Conservation (phyloP, 1,140 invertebrate genomes). For the Drosophila watanabei region DNA sequence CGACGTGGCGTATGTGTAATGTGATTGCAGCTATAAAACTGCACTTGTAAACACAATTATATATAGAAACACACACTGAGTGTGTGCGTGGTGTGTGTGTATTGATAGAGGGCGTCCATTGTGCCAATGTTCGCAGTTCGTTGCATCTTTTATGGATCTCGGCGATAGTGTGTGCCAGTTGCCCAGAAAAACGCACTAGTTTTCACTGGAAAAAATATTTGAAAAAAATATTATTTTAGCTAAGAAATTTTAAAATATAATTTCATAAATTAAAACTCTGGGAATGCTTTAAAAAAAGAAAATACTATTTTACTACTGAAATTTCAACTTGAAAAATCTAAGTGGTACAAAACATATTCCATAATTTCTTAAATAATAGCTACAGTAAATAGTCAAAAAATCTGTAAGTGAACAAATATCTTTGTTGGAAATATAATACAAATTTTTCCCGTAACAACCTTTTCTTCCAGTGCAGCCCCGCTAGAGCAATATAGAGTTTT, state of each 20-base stretch:
- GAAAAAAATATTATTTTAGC: not conserved
- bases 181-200: slow-evolving; percentile 5
- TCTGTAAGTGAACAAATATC: no score
- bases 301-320: not conserved
- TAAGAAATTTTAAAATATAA: not conserved
- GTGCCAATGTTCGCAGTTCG: slow-evolving; percentile 51
- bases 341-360: not conserved
- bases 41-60: slow-evolving; percentile 52
- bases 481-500: slow-evolving; percentile 15
- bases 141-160: slow-evolving; percentile 48
- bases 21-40: slow-evolving; percentile 51
- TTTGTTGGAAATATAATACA: not conserved
- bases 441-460: not conserved
- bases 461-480: slow-evolving; percentile 13
- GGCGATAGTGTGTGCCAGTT: slow-evolving; percentile 16
- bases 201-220: not conserved
- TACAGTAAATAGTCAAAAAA: no score
- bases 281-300: not conserved
- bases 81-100: slow-evolving; percentile 5
- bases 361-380: not conserved
- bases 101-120: slow-evolving; percentile 50
- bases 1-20: slow-evolving; percentile 59
- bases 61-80: not conserved
- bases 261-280: no score
- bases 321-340: not conserved